Evolutionary conservation across 1,140 invertebrate genomes (phyloP), one percentile per base, ranked within the genome.

Genomic region (Philaenus spumarius): DNA sequence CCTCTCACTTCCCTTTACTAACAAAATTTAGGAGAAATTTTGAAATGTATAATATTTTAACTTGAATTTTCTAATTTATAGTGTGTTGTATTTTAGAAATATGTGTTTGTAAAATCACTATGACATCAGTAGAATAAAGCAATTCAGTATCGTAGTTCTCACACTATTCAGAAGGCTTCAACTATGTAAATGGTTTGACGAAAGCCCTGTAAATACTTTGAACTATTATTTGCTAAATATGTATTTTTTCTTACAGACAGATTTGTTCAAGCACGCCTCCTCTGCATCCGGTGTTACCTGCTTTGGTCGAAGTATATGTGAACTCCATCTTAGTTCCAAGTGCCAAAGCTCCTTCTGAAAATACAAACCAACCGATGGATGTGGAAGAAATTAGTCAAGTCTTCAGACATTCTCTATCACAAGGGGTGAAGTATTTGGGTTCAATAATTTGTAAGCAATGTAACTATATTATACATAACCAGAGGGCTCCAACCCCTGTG

Each of bases 271-370:
- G 90, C 54, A 81, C 83, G 0, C 81, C 87, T 20, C 95, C 95
- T 0, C 72, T 98, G 24, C 95, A 98, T 78, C 90, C 94, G 0
- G 89, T 97, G 14, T 77, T 97, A 61, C 93, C 93, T 1, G 85
- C 88, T n/a, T 73, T 98, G 6, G 88, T 98, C 0, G 94, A 97
- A 76, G 93, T 94, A 0, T 98, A 95, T 67, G 93, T 97, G 0
- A 94, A 93, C 71, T 96, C 93, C 1, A 89, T 97, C 55, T 78
- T 97, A 17, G 79, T 93, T 30, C 85, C 89, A 1, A 86, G 81
- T 65, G 81, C 80, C 24, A 87, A 87, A 72, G 55, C 66, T 15
- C 60, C 64, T 24, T 69, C 69, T 6, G 80, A 89, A 72, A 40
- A 64, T 77, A 89, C 88, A 2, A 97, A 97, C 69, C 87, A 95